phyloP scores from a whole-genome alignment of 2,113 vertebrate species.

The Chelonoidis abingdonii region DNA sequence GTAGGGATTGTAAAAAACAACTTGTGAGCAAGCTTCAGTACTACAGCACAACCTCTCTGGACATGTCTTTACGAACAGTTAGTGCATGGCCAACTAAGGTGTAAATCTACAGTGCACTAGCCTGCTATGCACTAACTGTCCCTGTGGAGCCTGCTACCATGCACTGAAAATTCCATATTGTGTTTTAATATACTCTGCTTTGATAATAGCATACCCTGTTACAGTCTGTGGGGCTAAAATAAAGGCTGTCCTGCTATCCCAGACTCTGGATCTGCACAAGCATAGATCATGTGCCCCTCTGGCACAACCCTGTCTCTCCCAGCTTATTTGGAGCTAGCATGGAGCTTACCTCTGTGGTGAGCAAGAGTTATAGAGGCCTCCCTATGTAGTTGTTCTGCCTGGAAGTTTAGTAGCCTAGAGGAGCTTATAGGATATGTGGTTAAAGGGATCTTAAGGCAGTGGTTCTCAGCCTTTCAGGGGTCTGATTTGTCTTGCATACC shows the following conservation, averaged over 20 bases:
- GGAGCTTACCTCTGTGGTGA: not conserved
- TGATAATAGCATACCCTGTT: not conserved
- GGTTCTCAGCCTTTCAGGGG: too few species aligned
- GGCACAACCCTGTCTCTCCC: not conserved
- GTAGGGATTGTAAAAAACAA: not conserved
- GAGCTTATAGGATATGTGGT: not conserved
- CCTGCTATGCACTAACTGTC: not conserved
- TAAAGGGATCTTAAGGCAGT: not conserved
- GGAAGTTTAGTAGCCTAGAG: not conserved
- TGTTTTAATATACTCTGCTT: not conserved
- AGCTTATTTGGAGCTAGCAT: not conserved
- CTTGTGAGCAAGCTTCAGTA: not conserved
- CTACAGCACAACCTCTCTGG: not conserved
- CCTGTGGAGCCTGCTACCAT: not conserved
- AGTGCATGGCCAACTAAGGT: not conserved
- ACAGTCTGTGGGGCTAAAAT: not conserved
- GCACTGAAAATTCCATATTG: not conserved
- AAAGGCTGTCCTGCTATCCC: not conserved
- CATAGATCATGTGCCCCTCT: not conserved
- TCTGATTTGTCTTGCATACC: too few species aligned
- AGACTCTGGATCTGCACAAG: not conserved
- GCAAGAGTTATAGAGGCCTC: not conserved
- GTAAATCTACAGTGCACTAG: not conserved
- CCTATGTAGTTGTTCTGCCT: not conserved
- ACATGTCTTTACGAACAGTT: not conserved